phyloP scores from a whole-genome alignment of 2,113 vertebrate genomes.

The Monopterus albus region DNA sequence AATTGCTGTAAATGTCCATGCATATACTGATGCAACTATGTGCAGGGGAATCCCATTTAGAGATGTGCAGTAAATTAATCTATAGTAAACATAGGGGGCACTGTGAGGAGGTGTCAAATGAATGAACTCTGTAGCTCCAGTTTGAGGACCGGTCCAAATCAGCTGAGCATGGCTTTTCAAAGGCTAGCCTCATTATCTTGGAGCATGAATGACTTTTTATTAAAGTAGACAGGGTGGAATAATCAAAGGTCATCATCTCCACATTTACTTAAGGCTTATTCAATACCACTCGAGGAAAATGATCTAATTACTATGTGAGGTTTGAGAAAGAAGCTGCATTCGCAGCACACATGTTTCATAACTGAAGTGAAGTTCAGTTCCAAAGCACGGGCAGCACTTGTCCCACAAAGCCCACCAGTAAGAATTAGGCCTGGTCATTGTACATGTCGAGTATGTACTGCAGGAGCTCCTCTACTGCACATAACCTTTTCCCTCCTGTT shows the following conservation, averaged over 20 bases:
- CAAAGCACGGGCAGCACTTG: not conserved
- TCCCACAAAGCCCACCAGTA: not conserved
- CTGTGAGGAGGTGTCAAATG: conserved; percentile 1
- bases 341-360: conserved; percentile 11
- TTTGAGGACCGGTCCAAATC: conserved; percentile 36
- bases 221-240: conserved; percentile 46
- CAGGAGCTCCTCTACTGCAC: conserved; percentile 9
- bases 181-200: conserved; percentile 49
- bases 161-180: conserved; percentile 54
- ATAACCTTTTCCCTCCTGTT: not conserved
- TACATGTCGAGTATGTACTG: not conserved
- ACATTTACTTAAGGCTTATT: conserved; percentile 4
- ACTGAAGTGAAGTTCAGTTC: conserved; percentile 16
- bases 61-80: not conserved
- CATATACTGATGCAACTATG: not conserved
- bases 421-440: not conserved
- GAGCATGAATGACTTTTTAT: conserved; percentile 59
- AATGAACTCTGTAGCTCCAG: conserved; percentile 1
- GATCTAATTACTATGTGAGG: conserved; percentile 18
- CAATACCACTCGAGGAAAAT: conserved; percentile 29
- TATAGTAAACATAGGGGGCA: not conserved
- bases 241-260: conserved; percentile 44
- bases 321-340: conserved; percentile 8
- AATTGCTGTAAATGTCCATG: too few relatives aligned
- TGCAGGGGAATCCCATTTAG: not conserved